Percentiles rank a stretch among this genome's conserved stretches.
These are phyloP conservation scores for Pelagia noctiluca DNA, from an alignment of 30 jellyfish, hydroid and myxozoan genomes.

Conservation along the genomic window DNA sequence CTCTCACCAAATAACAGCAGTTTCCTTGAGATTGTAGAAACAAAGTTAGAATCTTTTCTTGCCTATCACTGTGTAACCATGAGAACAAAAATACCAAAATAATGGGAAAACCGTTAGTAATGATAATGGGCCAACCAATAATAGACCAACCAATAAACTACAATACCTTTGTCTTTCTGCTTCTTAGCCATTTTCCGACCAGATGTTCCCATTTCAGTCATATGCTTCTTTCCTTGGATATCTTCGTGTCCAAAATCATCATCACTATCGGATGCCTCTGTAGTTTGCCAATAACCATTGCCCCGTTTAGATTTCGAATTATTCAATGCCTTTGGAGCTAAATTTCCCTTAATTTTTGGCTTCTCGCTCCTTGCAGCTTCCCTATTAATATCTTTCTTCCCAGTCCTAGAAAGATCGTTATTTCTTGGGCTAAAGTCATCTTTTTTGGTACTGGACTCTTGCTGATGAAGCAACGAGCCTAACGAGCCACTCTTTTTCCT, in stretches of 20 bases:
- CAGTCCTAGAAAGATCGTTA: not conserved
- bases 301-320: not conserved
- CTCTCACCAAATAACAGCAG: too few species aligned
- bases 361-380: not conserved
- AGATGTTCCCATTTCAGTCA: too few species aligned
- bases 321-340: not conserved
- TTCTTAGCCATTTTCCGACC: too few species aligned
- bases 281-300: not conserved
- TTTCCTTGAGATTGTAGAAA: too few species aligned
- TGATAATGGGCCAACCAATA: too few species aligned
- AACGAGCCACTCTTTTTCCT: not conserved
- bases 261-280: not conserved
- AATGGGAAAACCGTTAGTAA: too few species aligned
- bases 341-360: not conserved
- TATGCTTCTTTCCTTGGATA: too few species aligned
- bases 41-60: too few species aligned
- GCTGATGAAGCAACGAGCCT: not conserved
- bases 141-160: too few species aligned
- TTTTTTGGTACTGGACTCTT: not conserved
- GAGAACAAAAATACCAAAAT: too few species aligned
- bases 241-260: not conserved
- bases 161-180: too few species aligned
- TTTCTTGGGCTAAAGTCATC: not conserved
- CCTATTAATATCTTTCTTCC: not conserved
- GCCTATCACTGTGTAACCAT: too few species aligned